Conservation (phyloP, 2,888 invertebrate species). For the Mythimna lalbum region DNA sequence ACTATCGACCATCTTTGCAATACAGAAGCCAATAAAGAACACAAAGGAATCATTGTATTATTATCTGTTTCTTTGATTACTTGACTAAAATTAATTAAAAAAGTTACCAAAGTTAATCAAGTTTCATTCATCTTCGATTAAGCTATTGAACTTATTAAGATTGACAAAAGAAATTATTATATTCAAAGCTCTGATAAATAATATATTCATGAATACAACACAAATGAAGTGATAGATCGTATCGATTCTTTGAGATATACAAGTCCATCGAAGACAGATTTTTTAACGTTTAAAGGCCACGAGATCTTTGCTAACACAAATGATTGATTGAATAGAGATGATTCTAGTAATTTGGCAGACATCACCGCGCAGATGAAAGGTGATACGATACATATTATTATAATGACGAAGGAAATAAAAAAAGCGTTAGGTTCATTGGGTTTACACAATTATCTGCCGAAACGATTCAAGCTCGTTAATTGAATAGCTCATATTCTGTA, state of each 20-base stretch:
- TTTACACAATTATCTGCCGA: constrained; percentile 31
- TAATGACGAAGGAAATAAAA: constrained; percentile 8
- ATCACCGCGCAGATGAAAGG: constrained; percentile 11
- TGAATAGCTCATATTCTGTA: constrained; percentile 15
- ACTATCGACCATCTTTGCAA: background rate
- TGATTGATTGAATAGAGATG: constrained; percentile 29
- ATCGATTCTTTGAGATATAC: constrained; percentile 9
- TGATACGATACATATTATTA: background rate
- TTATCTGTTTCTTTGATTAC: constrained; percentile 25
- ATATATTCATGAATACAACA: constrained; percentile 33
- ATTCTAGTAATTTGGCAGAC: constrained; percentile 37
- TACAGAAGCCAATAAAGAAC: constrained; percentile 37
- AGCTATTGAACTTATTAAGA: constrained; percentile 49
- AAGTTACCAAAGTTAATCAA: constrained; percentile 43
- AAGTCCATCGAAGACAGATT: constrained; percentile 24
- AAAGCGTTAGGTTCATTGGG: constrained; percentile 19
- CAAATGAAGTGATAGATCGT: constrained; percentile 23
- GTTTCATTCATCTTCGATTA: constrained; percentile 50
- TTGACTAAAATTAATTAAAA: constrained; percentile 58
- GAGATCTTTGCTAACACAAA: constrained; percentile 7
- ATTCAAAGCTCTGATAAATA: constrained; percentile 10
- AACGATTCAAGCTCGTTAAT: constrained; percentile 41
- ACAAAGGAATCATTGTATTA: constrained; percentile 33
- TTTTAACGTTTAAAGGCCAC: constrained; percentile 19
- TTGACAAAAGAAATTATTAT: constrained; percentile 51